Base-by-base conservation (phyloP, 2,113 vertebrate species). In the Gavia stellata region DNA sequence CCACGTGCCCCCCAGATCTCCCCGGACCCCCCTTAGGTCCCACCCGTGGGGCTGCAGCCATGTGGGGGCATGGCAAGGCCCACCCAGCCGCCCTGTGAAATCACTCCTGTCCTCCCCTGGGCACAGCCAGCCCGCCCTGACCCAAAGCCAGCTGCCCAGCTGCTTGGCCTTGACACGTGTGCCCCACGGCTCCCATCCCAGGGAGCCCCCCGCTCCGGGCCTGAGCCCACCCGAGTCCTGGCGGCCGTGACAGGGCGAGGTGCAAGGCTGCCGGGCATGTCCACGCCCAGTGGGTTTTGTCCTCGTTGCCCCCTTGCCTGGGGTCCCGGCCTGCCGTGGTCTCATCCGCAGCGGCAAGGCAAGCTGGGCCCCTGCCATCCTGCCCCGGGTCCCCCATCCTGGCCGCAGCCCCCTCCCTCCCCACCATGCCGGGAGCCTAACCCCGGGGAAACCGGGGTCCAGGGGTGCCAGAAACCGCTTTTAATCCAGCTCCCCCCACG, bases 311-410 rank as follows among this genome's bases (percentile, higher is more conserved):
- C 4, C 10, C 14, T 82, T 1, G 0, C 36, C 1, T 0, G 42
- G 34, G 47, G 8, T 33, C 67, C 36, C 3, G 3, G 40, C 6
- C 49, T 17, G n/a, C 45, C 44, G 16, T 10, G 38, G 38, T 25
- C 38, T 86, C 62, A 67, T 12, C 45, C 6, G 1, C 40, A 50
- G 62, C 8, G 4, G 72, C 4, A 2, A 68, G 44, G 44, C 1
- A 6, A 70, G 31, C 56, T 12, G 47, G 17, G 34, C 23, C 18
- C 23, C 38, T 4, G 2, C 33, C 56, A 34, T 2, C 3, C 4
- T 0, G 0, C 8, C 58, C 42, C 1, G 1, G 16, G 18, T 10
- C 14, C n/a, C 52, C n/a, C 0, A 63, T n/a, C n/a, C 73, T 38
- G 53, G 28, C 38, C 14, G 5, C 50, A 12, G 34, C 45, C 55